Evolutionary conservation across 2,888 invertebrate genomes (phyloP).

Genomic region (Mimachlamys varia): DNA sequence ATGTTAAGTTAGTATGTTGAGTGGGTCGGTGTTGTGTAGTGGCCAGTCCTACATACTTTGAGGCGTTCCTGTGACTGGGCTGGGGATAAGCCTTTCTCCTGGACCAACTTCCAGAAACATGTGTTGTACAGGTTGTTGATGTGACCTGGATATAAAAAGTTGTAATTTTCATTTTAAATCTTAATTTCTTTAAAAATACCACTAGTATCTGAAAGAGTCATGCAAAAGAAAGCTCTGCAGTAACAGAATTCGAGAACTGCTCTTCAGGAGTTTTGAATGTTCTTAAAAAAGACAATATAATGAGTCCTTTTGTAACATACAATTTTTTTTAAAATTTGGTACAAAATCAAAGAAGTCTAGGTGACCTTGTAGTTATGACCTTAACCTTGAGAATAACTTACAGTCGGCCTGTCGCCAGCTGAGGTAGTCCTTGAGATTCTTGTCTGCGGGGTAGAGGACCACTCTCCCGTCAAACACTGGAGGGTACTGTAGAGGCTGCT

Average conservation of each 20-base stretch:
- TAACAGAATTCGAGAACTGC: too few species aligned
- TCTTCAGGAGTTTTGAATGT: too few species aligned
- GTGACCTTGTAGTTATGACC: background rate
- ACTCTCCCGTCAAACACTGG: slow-evolving; percentile 96
- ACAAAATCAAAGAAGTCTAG: too few species aligned
- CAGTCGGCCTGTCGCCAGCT: slow-evolving; percentile 81
- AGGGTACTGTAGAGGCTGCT: slow-evolving; percentile 88
- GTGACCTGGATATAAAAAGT: slow-evolving; percentile 84
- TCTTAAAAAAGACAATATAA: too few species aligned
- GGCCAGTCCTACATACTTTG: slow-evolving; percentile 65
- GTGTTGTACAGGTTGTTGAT: slow-evolving; percentile 99
- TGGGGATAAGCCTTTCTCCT: slow-evolving; percentile 89
- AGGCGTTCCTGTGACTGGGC: slow-evolving; percentile 93
- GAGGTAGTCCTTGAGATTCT: slow-evolving; percentile 86
- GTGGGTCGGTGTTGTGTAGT: too few species aligned
- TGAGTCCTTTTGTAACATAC: too few species aligned
- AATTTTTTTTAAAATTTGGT: too few species aligned
- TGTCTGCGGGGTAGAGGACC: slow-evolving; percentile 93
- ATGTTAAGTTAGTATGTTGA: too few species aligned
- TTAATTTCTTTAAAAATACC: too few species aligned
- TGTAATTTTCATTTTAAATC: too few species aligned
- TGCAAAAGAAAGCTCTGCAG: too few species aligned
- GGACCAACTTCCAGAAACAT: slow-evolving; percentile 95
- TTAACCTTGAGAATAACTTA: slow-evolving; percentile 62
- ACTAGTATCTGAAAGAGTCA: too few species aligned